Percentiles rank a stretch among this genome's conserved stretches.
These are phyloP conservation scores for Polyploca ridens DNA, from an alignment of 2,888 invertebrate species.

Conservation along the genomic window DNA sequence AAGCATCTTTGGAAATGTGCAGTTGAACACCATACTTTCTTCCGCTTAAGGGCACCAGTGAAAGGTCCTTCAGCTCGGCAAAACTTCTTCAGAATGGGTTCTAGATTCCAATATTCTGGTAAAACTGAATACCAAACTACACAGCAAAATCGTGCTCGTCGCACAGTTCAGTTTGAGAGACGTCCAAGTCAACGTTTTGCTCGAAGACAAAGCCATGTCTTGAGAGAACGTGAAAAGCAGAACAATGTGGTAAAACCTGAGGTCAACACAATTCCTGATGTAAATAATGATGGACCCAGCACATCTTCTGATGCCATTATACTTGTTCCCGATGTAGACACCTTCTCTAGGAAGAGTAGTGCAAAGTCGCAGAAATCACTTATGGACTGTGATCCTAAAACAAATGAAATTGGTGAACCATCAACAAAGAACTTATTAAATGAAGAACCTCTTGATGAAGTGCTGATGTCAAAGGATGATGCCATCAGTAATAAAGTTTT, in stretches of 20 bases:
- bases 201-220: conserved; percentile 94
- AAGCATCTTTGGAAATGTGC: conserved; percentile 99
- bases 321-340: conserved; percentile 57
- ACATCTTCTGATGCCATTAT: conserved; percentile 51
- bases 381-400: conserved; percentile 49
- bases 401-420: conserved; percentile 60
- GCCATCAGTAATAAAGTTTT: conserved; percentile 78
- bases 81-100: conserved; percentile 99
- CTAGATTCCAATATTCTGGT: conserved; percentile 96
- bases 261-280: conserved; percentile 51
- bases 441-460: conserved; percentile 67
- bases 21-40: conserved; percentile 99
- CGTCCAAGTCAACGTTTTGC: conserved; percentile 98
- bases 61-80: conserved; percentile 95
- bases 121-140: conserved; percentile 99
- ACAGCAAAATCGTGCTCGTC: conserved; percentile 93
- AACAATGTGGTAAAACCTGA: conserved; percentile 61
- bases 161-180: conserved; percentile 98
- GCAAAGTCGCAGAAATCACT: conserved; percentile 83
- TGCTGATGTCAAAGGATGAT: conserved; percentile 75
- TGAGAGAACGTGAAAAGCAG: conserved; percentile 91
- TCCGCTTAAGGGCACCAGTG: conserved; percentile 95
- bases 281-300: conserved; percentile 57
- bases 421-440: conserved; percentile 73
- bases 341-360: conserved; percentile 81